Base-by-base conservation (phyloP, 2,797 vertebrate genomes). In the Cossypha niveicapilla region DNA sequence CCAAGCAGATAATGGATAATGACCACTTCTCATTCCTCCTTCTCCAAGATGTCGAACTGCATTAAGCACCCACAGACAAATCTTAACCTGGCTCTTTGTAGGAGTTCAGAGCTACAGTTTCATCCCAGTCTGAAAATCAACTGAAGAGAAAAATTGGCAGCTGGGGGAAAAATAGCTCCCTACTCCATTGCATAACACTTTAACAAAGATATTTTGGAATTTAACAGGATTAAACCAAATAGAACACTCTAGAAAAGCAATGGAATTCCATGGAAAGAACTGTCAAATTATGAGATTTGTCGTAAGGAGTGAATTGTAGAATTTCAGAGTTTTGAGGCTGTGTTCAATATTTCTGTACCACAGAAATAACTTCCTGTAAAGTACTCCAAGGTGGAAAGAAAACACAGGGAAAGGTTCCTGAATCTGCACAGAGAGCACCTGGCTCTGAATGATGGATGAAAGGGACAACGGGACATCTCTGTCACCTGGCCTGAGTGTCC, bases 1-100 rank as follows among this genome's bases (percentile, higher is more conserved):
- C 97, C 97, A 89, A 95, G 97, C 97, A 97, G 96, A 97, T 98
- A 97, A 98, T 97, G 97, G 97, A 97, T 97, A 98, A 97, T 97
- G 97, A 98, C 97, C 97, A 95, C 96, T 97, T 97, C 96, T 97
- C 96, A 89, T 95, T 93, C 95, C 94, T 96, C 96, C 90, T 97
- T 97, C 97, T 97, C 92, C 41, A 97, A 96, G 95, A 97, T 6
- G 96, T 97, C 97, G 95, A 97, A 97, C 95, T 94, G 88, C 93
- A 96, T 98, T 98, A 98, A 94, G 94, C 95, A 96, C 88, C 92
- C 96, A 90, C 14, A 74, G 95, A 96, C 96, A 97, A 92, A 96
- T 81, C 93, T 93, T 94, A 97, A 96, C 97, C 95, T 95, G 86
- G 75, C 71, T 83, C 95, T 96, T 97, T 93, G 93, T 83, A 90